A percentile compares a stretch with the other conserved stretches of the same genome.
These are phyloP conservation scores for Willisornis vidua DNA, from an alignment of 2,113 vertebrate species.

Conservation along the genomic window DNA sequence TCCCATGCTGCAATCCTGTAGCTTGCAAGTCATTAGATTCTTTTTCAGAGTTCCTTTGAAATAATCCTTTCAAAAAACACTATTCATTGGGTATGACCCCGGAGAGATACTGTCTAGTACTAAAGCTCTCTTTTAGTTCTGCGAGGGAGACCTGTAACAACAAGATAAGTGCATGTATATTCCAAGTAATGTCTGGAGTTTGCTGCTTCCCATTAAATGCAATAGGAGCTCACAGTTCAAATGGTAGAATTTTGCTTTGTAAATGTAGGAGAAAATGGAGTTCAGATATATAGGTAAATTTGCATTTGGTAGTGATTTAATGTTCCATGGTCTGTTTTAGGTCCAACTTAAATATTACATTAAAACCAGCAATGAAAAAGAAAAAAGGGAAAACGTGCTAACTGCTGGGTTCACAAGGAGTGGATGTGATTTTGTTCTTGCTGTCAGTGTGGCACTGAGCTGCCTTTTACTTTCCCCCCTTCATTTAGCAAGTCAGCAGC, in stretches of 20 bases:
- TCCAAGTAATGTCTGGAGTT: slow-evolving; percentile 45
- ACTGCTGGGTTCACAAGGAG: slow-evolving; percentile 37
- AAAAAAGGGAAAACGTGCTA: background rate
- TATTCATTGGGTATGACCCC: slow-evolving; percentile 55
- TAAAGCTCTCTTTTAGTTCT: slow-evolving; percentile 51
- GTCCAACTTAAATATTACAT: slow-evolving; percentile 66
- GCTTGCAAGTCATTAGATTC: slow-evolving; percentile 65
- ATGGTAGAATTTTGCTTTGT: slow-evolving; percentile 61
- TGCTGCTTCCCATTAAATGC: slow-evolving; percentile 49
- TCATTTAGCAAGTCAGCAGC: slow-evolving; percentile 60
- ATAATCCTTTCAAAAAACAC: slow-evolving; percentile 61
- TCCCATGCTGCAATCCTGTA: slow-evolving; percentile 52
- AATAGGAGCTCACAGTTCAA: slow-evolving; percentile 45
- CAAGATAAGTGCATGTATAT: slow-evolving; percentile 64
- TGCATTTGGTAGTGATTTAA: slow-evolving; percentile 69
- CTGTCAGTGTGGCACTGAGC: slow-evolving; percentile 15
- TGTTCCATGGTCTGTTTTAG: slow-evolving; percentile 53
- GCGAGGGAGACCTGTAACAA: slow-evolving; percentile 55
- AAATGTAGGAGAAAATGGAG: slow-evolving; percentile 62
- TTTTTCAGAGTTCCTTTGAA: slow-evolving; percentile 56
- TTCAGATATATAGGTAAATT: slow-evolving; percentile 59
- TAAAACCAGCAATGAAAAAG: slow-evolving; percentile 42
- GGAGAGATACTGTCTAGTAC: slow-evolving; percentile 62
- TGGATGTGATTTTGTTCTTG: slow-evolving; percentile 41
- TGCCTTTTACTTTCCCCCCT: slow-evolving; percentile 34